Conservation (phyloP, 2,888 invertebrate species). For the Carabus problematicus region DNA sequence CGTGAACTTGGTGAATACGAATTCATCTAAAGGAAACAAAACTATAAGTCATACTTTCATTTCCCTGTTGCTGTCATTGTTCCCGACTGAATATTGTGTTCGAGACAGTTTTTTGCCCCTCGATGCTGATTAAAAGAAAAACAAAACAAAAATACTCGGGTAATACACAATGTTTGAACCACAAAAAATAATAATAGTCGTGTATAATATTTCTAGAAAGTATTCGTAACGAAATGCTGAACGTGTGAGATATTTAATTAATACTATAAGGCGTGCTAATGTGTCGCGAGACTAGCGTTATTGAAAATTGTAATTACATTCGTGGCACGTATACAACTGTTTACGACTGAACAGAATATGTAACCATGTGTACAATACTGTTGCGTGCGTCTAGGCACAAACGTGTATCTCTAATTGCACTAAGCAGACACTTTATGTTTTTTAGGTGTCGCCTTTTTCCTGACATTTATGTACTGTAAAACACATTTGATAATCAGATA, state of each 20-base stretch:
- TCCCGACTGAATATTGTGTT: slow-evolving; percentile 6
- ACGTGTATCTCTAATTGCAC: slow-evolving; percentile 3
- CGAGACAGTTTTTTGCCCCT: slow-evolving; percentile 37
- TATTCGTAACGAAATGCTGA: slow-evolving; percentile 31
- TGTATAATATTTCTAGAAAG: slow-evolving; percentile 11
- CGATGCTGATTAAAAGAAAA: slow-evolving; percentile 28
- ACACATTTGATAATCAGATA: not conserved
- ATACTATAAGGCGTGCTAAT: slow-evolving; percentile 8
- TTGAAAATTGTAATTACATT: not conserved
- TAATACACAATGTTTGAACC: slow-evolving; percentile 9
- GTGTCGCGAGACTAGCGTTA: not conserved
- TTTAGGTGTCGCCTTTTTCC: not conserved
- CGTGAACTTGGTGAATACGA: not conserved
- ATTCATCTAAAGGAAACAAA: slow-evolving; percentile 21
- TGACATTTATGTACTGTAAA: not conserved
- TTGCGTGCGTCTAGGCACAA: slow-evolving; percentile 23
- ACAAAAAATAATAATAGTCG: slow-evolving; percentile 13
- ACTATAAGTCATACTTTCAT: slow-evolving; percentile 38
- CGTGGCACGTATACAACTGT: not conserved
- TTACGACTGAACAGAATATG: not conserved
- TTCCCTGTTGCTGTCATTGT: slow-evolving; percentile 28
- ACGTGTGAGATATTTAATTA: slow-evolving; percentile 26
- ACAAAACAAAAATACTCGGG: slow-evolving; percentile 25
- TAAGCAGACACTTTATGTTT: slow-evolving; percentile 19
- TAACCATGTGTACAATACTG: slow-evolving; percentile 5